phyloP scores from a whole-genome alignment of 1,140 invertebrate species.

The Dendrolimus punctatus region DNA sequence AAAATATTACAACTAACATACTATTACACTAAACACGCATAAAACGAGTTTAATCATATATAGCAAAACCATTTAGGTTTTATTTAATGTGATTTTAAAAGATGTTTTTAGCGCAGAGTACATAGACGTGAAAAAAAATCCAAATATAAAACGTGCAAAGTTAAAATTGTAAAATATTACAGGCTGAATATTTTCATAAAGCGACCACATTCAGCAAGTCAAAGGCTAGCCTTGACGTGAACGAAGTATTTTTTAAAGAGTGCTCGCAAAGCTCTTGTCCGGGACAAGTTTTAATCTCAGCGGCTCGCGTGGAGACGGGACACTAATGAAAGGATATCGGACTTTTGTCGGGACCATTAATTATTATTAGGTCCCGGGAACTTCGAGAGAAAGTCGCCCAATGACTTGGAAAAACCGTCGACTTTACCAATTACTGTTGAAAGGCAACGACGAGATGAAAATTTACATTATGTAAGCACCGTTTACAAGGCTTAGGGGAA shows the following conservation, averaged over 20 bases:
- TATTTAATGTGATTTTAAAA: too few species aligned
- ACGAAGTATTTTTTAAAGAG: slow-evolving; percentile 37
- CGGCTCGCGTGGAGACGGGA: slow-evolving; percentile 34
- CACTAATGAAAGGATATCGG: slow-evolving; percentile 68
- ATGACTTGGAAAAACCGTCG: slow-evolving; percentile 52
- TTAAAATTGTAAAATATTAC: too few species aligned
- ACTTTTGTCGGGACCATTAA: slow-evolving; percentile 59
- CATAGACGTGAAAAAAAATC: too few species aligned
- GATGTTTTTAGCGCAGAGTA: too few species aligned
- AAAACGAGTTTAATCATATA: too few species aligned
- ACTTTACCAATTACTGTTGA: slow-evolving; percentile 45
- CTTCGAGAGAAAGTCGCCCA: slow-evolving; percentile 38
- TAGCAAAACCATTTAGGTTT: too few species aligned
- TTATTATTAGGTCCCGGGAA: slow-evolving; percentile 62
- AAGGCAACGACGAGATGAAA: slow-evolving; percentile 22
- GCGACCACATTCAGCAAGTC: slow-evolving; percentile 33
- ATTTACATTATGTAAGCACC: slow-evolving; percentile 13
- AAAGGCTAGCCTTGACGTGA: slow-evolving; percentile 30
- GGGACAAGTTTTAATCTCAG: slow-evolving; percentile 65
- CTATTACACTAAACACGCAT: too few species aligned
- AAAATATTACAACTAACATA: too few species aligned
- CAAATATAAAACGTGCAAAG: too few species aligned
- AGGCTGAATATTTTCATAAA: slow-evolving; percentile 25
- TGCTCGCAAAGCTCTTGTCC: slow-evolving; percentile 33
- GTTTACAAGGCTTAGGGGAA: too few species aligned